Evolutionary conservation across 2,888 invertebrate species (phyloP), one percentile per base, ranked within the genome.

Genomic region (Cremastinae sp.): DNA sequence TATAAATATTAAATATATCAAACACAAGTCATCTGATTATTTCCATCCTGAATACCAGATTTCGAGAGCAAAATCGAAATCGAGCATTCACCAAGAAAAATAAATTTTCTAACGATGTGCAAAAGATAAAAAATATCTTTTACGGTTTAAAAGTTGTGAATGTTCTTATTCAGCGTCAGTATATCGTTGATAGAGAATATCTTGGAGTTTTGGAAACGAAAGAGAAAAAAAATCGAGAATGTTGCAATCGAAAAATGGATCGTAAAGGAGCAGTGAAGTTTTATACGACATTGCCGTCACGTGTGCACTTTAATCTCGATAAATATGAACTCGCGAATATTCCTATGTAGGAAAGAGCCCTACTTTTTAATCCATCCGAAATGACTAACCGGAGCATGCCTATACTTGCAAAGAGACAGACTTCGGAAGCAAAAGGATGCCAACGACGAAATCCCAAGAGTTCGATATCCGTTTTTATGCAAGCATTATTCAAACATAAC

Each of bases 351-450:
- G 41, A 28, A 53, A 35, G 66, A 39, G 56, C 41, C 37, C n/a
- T 45, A 39, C 73, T 43, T 59, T 69, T 47, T 74, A 74, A 68
- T 74, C 74, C 61, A 49, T 47, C 39, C 28, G 39, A 39, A 20
- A 66, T 61, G 62, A 49, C 55, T 62, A 49, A n/a, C n/a, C n/a
- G n/a, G n/a, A n/a, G n/a, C 35, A n/a, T 16, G 49, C 14, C 10
- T 45, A 66, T 39, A 28, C n/a, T 14, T 55, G 18, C 16, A 47
- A 49, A 53, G 1, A 16, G n/a, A 12, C 28, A 41, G n/a, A n/a
- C 18, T 41, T 49, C 5, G n/a, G 61, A 51, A 53, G 43, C 28
- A 53, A 12, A 47, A 49, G 47, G 18, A 12, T 58, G 69, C 68
- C 62, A 62, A 56, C 62, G 37, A 68, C 47, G 56, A 62, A 74